Base-by-base conservation (phyloP, 92 coral and sea anemone genomes). In the Porites rus region DNA sequence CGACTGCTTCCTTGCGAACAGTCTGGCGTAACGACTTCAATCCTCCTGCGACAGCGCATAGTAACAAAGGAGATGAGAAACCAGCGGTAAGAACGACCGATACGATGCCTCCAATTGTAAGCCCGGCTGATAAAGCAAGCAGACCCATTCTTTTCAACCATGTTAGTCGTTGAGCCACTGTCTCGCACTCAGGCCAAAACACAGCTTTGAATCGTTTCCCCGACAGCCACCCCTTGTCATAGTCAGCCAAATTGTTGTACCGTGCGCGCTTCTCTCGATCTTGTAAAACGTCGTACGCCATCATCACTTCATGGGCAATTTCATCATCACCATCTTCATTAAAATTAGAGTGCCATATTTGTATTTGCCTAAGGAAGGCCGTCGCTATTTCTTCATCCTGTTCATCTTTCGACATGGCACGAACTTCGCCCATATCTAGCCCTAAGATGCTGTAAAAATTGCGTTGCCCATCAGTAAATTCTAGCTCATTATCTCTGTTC, bases 211-310 rank as follows among this genome's bases (percentile, higher is more conserved):
- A 87, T 0, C 85, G 81, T 54, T 22, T 61, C 14, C 1, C 43
- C 14, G 88, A 65, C 14, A 75, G 24, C 93, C 93, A 91, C 8
- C 93, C 93, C 18, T 72, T 72, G 21, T 91, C 93, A 76, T 82
- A 87, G 60, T 91, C 91, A 12, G 58, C 78, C 84, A 20, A n/a
- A 69, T 87, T 91, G 64, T 91, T 60, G 70, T 91, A 91, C 38
- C 52, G 13, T 2, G 88, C 82, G 14, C 93, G 84, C 54, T 54
- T 87, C 31, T 76, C 88, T 21, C 76, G 80, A 63, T 82, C 81
- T 3, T 38, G 62, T 51, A 91, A 31, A 51, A 81, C 20, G 0
- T 77, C 84, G 38, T 83, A 87, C 10, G 93, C 93, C 51, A 20
- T 59, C 22, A 87, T 87, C 19, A 91, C 65, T 52, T 91, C 85